These are phyloP conservation scores for Cyprinodon brontotheroides DNA, from an alignment of 2,113 vertebrate species.

Conservation along the genomic window DNA sequence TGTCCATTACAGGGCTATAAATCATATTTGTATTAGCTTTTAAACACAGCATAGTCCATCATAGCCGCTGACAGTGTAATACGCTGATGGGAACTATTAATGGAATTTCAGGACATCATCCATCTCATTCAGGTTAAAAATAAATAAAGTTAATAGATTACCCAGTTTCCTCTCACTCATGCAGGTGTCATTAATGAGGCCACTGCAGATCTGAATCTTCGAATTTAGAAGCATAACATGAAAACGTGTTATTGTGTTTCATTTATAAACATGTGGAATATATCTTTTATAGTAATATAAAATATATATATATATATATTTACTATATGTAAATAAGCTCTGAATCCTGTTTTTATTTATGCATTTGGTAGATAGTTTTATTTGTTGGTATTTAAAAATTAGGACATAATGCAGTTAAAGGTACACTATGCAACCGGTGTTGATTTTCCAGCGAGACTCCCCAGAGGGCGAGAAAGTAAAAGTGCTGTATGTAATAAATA, in stretches of 20 bases:
- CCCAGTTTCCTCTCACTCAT: background rate
- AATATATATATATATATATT: too few relatives aligned
- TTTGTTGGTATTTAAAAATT: too few relatives aligned
- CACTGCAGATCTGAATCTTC: conserved; percentile 30
- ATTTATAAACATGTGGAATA: background rate
- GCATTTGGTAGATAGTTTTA: too few relatives aligned
- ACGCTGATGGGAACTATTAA: conserved; percentile 17
- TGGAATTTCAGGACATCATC: conserved; percentile 15
- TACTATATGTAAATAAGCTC: too few relatives aligned
- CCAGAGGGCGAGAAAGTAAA: too few relatives aligned
- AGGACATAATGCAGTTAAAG: too few relatives aligned
- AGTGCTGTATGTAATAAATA: too few relatives aligned
- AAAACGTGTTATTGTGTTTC: conserved; percentile 35
- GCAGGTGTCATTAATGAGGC: conserved; percentile 48
- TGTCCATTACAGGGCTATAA: conserved; percentile 7
- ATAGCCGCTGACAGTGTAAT: conserved; percentile 1
- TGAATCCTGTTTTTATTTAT: too few relatives aligned
- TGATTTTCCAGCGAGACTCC: too few relatives aligned
- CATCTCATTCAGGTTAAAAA: conserved; percentile 28
- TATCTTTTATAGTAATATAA: too few relatives aligned
- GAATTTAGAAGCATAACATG: conserved; percentile 14
- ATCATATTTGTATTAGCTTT: conserved; percentile 4
- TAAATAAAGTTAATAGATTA: conserved; percentile 33
- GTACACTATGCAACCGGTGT: too few relatives aligned
- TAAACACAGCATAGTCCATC: conserved; percentile 2